Evolutionary conservation across 2,888 invertebrate genomes (phyloP).

Genomic region (Xanthorhoe designata): DNA sequence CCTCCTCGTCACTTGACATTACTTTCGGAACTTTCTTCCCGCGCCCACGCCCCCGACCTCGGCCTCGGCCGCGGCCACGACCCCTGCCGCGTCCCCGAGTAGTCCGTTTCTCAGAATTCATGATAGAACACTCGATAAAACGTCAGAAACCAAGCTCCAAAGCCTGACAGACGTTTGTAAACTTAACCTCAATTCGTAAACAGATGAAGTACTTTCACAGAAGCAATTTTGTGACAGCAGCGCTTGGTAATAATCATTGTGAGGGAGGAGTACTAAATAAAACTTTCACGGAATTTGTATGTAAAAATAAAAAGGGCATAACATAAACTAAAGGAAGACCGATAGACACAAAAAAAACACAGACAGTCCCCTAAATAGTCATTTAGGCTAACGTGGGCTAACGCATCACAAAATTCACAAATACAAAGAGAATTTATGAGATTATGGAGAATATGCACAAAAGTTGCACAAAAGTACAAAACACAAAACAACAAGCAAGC

Average conservation of each 20-base stretch:
- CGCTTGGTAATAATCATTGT: neutral
- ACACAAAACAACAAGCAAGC: no score
- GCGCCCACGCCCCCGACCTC: constrained; percentile 89
- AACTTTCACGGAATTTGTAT: neutral
- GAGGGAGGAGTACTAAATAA: neutral
- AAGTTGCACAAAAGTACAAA: no score
- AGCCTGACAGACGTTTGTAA: constrained; percentile 25
- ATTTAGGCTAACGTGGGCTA: no score
- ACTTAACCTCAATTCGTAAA: constrained; percentile 34
- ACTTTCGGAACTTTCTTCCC: constrained; percentile 91
- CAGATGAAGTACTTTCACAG: constrained; percentile 8
- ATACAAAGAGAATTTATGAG: no score
- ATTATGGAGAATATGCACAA: no score
- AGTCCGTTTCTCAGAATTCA: constrained; percentile 86
- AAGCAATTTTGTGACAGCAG: neutral
- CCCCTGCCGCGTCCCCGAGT: constrained; percentile 91
- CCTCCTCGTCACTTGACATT: constrained; percentile 86
- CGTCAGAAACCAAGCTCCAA: constrained; percentile 14
- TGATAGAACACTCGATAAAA: constrained; percentile 43
- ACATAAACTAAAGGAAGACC: no score
- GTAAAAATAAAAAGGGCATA: no score
- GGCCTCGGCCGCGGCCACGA: constrained; percentile 91
- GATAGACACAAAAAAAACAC: no score
- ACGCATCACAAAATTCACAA: no score
- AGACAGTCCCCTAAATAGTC: no score